Evolutionary conservation across 1,140 invertebrate genomes (phyloP).

Genomic region (Ostrea edulis): DNA sequence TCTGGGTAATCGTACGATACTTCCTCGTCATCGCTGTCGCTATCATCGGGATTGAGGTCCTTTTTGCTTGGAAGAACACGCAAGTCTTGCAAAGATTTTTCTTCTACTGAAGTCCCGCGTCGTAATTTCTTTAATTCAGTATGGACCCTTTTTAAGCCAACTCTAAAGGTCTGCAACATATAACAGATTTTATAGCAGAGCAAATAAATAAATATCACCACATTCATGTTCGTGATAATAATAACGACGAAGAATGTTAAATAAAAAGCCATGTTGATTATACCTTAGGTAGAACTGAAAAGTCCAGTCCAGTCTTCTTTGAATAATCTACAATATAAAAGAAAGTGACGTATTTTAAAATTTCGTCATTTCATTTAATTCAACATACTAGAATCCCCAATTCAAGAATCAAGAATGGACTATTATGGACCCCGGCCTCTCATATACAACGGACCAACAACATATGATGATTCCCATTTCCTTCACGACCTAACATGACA

Average conservation of each 20-base stretch:
- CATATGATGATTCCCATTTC: too few relatives aligned
- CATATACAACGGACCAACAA: too few relatives aligned
- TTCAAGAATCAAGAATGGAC: too few relatives aligned
- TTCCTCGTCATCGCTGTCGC: not conserved
- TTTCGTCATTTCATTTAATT: too few relatives aligned
- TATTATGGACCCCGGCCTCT: too few relatives aligned
- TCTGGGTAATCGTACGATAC: slow-evolving; percentile 10
- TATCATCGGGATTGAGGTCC: not conserved
- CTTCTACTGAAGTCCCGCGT: not conserved
- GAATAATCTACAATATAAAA: not conserved
- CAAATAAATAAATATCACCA: too few relatives aligned
- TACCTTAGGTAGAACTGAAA: slow-evolving; percentile 4
- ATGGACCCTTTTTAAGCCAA: slow-evolving; percentile 18
- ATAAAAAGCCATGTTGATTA: not conserved
- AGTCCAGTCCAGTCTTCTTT: slow-evolving; percentile 25
- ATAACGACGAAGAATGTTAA: not conserved
- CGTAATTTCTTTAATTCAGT: not conserved
- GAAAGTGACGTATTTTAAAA: not conserved
- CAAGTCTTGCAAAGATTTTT: not conserved
- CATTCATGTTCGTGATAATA: not conserved
- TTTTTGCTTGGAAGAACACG: not conserved
- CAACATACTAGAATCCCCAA: too few relatives aligned
- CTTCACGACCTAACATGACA: too few relatives aligned
- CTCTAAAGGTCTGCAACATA: not conserved
- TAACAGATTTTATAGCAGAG: not conserved